Base-by-base conservation (phyloP, 2,888 invertebrate species). In the Carpatolechia fugitivella region DNA sequence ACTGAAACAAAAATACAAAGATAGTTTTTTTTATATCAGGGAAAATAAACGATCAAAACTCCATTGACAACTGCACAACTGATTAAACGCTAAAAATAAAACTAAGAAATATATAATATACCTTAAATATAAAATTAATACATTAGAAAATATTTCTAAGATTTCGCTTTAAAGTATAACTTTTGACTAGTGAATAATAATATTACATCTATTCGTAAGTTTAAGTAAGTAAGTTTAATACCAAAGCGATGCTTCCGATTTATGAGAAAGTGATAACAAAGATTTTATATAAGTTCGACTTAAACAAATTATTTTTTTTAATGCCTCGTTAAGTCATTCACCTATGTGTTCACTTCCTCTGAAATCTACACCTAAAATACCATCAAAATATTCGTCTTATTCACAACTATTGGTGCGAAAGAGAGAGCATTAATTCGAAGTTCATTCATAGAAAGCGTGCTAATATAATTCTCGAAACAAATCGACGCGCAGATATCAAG, bases 121-220 rank as follows among this genome's bases (percentile, higher is more conserved):
- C 56, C 68, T 69, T 73, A 74, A 66, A 63, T 64, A 65, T 64
- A 67, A 44, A 73, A 67, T 69, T 72, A 74, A 73, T 76, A 78
- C 72, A 70, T 71, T 70, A 71, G 71, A 70, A 68, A 65, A 64
- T 74, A 72, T 65, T 57, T 72, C 71, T 69, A 71, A 72, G 74
- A 68, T 68, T 69, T 70, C 68, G 66, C 68, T 73, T 78, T 78
- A 76, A 78, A 76, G 76, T 77, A 80, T 78, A 82, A 74, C 77
- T 78, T 80, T 85, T 88, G 88, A 88, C 88, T 88, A 88, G 88
- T 80, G 78, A 82, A 83, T 85, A 80, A 82, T 81, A 41, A 44
- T 24, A 82, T 81, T 80, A 82, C 72, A 73, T 72, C 76, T 78
- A 81, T 71, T 70, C 73, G 77, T 75, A 77, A 76, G 74, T 78